Percentiles rank a stretch among this genome's conserved stretches.
These are phyloP conservation scores for Schizaphis graminum DNA, from an alignment of 2,888 invertebrate species.

Conservation along the genomic window DNA sequence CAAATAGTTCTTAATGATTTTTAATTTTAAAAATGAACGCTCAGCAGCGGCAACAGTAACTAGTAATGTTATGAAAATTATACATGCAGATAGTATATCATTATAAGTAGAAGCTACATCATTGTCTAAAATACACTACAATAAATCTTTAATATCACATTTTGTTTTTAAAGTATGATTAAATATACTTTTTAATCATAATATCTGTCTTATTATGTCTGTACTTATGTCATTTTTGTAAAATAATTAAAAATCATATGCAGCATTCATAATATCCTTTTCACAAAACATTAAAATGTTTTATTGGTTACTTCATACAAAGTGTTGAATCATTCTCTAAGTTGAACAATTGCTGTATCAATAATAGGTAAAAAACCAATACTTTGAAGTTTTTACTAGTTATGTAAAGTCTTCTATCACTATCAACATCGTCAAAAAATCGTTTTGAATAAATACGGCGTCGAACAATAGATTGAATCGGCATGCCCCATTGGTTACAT, in stretches of 20 bases:
- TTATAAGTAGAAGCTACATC: not conserved
- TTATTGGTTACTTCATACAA: not conserved
- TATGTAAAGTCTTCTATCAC: not conserved
- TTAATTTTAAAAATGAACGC: not conserved
- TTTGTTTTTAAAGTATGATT: conserved; percentile 14
- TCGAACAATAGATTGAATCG: too few species aligned
- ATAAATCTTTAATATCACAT: conserved; percentile 13
- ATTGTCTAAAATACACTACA: conserved; percentile 19
- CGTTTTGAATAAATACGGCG: not conserved
- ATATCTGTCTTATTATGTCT: conserved; percentile 6
- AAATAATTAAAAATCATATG: not conserved
- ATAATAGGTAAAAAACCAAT: conserved; percentile 10
- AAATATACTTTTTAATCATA: conserved; percentile 16
- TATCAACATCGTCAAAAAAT: not conserved
- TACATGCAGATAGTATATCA: not conserved
- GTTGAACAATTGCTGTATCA: conserved; percentile 9
- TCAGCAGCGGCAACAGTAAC: not conserved
- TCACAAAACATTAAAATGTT: not conserved
- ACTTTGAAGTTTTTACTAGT: not conserved
- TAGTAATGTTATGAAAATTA: not conserved
- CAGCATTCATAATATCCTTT: too few species aligned
- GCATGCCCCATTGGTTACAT: not conserved
- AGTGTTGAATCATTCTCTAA: conserved; percentile 5
- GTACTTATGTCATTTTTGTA: not conserved
- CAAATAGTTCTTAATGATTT: too few species aligned